Evolutionary conservation across 2,113 vertebrate genomes (phyloP), one percentile per base, ranked within the genome.

Genomic region (Peromyscus californicus): DNA sequence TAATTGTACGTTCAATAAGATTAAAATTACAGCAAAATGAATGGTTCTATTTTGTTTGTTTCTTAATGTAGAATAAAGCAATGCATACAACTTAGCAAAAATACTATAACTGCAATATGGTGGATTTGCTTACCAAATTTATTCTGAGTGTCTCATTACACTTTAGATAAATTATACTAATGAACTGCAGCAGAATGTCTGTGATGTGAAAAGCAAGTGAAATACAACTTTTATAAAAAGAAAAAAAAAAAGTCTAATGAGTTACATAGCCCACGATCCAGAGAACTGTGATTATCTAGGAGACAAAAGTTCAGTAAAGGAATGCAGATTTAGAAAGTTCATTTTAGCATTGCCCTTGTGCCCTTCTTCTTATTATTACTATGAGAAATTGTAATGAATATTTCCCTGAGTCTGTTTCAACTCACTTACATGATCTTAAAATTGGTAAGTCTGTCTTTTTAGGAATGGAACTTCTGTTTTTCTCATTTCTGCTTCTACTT

Each of bases 131-230:
- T 61, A 89, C 19, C 15, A 87, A 80, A 39, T 70, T 93, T 97
- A 88, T 84, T 93, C 13, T 95, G 61, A 85, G 91, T 78, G 2
- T 54, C 33, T 97, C 54, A 54, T 72, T 91, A 39, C 19, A 88
- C 22, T 93, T 59, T 76, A 42, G 42, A 48, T 79, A 75, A 75
- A 36, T 93, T 74, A 95, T 90, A 33, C 70, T 61, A 85, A 87
- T 86, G 94, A 39, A 91, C 96, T 93, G 72, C 51, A 93, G 9
- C 39, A 90, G 65, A 88, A 24, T 92, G 74, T 88, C 5, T 94
- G 63, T 91, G 24, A 76, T 75, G 3, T 90, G 22, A 45, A 78
- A 96, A 45, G 22, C 75, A 92, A 82, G 6, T 76, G 83, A 86
- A 96, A 87, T n/a, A 72, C 29, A 4, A 61, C 3, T 61, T 76